Evolutionary conservation across 2,113 vertebrate species (phyloP).

Genomic region (Malurus alboscapulatus): DNA sequence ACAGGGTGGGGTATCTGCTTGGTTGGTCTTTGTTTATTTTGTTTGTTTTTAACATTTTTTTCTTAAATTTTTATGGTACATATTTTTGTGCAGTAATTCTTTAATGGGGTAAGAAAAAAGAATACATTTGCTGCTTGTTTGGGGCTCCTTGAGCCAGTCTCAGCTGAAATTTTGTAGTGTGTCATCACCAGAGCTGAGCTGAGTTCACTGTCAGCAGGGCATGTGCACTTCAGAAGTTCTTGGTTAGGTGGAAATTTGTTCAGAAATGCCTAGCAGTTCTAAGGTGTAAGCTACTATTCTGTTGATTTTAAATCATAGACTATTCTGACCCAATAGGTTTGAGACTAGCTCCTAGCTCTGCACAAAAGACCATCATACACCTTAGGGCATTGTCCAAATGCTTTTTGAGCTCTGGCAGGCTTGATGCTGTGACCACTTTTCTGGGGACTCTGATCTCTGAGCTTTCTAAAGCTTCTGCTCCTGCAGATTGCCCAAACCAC

Average conservation of each 20-base stretch:
- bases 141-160: not conserved
- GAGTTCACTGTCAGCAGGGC: not conserved
- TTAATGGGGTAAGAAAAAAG: fast-evolving
- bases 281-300: not conserved
- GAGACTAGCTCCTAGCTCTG: not conserved
- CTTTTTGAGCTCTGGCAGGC: not conserved
- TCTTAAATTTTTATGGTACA: fast-evolving
- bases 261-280: not conserved
- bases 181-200: not conserved
- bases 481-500: not conserved
- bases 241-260: not conserved
- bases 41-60: not conserved
- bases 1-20: not conserved
- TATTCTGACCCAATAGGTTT: not conserved
- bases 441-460: not conserved
- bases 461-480: not conserved
- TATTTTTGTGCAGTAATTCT: not conserved
- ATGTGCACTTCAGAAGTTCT: not conserved
- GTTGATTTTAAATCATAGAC: not conserved
- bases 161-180: not conserved
- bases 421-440: not conserved
- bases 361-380: not conserved
- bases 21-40: not conserved
- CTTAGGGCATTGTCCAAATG: not conserved
- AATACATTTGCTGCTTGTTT: not conserved